These are phyloP conservation scores for Grapholita molesta DNA, from an alignment of 1,140 invertebrate genomes.

Conservation along the genomic window DNA sequence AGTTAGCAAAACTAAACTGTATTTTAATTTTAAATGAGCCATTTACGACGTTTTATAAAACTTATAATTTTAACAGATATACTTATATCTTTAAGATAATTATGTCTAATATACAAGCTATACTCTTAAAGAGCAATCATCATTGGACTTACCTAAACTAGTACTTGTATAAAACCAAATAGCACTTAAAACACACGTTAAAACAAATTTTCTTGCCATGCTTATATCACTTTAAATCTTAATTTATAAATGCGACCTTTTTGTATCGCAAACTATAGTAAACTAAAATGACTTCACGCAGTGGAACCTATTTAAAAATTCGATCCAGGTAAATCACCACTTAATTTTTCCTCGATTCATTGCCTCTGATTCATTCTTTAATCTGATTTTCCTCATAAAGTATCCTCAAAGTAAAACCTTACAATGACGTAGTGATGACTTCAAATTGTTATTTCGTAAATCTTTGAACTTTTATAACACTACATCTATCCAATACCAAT, in stretches of 20 bases:
- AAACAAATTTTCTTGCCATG: not conserved
- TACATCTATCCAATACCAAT: no score
- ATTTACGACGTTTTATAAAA: no score
- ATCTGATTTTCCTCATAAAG: not conserved
- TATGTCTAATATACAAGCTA: no score
- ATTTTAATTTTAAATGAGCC: no score
- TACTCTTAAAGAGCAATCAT: no score
- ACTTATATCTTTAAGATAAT: no score
- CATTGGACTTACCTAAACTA: not conserved
- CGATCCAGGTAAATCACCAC: not conserved
- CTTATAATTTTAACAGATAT: no score
- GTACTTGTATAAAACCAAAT: not conserved
- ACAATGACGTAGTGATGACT: not conserved
- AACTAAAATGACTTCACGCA: not conserved
- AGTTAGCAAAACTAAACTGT: no score
- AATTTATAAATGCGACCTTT: not conserved
- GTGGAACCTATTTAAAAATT: not conserved
- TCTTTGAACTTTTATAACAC: not conserved
- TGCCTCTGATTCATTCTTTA: constrained; percentile 13
- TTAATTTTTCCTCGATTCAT: not conserved
- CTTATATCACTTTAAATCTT: not conserved
- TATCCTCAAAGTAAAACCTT: not conserved
- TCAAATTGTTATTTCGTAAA: not conserved
- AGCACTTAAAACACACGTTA: not conserved
- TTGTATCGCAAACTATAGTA: not conserved